Conservation (phyloP, 2,113 vertebrate genomes). For the Setophaga kirtlandii region DNA sequence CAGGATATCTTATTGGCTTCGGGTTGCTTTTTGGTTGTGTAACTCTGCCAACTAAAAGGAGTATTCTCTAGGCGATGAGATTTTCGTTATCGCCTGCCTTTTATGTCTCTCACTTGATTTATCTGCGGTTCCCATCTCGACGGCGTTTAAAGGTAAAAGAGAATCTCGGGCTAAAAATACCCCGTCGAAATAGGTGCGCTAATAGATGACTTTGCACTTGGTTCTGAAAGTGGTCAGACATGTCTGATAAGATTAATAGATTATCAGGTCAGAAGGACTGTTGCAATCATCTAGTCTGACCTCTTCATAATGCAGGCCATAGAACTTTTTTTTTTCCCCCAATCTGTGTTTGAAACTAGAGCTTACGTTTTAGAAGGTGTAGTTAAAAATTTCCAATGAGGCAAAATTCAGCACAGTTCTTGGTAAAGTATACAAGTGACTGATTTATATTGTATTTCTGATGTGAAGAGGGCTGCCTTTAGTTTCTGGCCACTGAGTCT, state of each 20-base stretch:
- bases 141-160: neutral
- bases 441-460: neutral
- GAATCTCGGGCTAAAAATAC: neutral
- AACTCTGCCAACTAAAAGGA: neutral
- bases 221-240: neutral
- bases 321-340: neutral
- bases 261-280: neutral
- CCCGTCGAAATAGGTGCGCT: neutral
- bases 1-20: neutral
- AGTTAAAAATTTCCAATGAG: neutral
- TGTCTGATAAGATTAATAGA: constrained; percentile 25
- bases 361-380: accelerated
- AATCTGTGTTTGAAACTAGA: neutral
- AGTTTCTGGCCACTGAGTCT: neutral
- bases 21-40: neutral
- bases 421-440: neutral
- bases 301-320: neutral
- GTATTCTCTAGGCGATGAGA: neutral
- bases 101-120: neutral
- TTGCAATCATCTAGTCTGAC: neutral
- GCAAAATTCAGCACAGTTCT: neutral
- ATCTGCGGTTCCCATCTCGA: neutral
- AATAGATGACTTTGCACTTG: neutral
- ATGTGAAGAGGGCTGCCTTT: neutral
- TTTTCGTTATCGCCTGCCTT: neutral